These are phyloP conservation scores for Drosophila maculinotata DNA, from an alignment of 2,888 invertebrate species.

Conservation along the genomic window DNA sequence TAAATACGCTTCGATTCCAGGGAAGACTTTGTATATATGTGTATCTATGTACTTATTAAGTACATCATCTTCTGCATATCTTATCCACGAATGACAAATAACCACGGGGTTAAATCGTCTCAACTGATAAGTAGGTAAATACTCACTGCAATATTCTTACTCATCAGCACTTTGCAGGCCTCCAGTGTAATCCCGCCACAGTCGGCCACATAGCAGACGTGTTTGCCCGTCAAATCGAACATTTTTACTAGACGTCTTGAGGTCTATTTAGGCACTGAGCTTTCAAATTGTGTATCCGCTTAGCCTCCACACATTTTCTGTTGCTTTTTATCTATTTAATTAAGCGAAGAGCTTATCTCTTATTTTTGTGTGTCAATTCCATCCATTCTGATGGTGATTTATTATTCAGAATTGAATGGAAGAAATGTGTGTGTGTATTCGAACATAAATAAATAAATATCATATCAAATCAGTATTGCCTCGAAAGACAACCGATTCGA, in stretches of 20 bases:
- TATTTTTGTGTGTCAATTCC: constrained; percentile 32
- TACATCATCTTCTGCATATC: not conserved
- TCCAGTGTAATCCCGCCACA: constrained; percentile 81
- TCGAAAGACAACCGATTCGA: too few relatives aligned
- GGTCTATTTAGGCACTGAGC: constrained; percentile 41
- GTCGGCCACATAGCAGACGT: constrained; percentile 80
- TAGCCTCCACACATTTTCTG: not conserved
- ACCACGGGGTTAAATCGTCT: not conserved
- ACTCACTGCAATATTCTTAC: constrained; percentile 76
- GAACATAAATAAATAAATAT: too few relatives aligned
- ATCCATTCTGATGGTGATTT: constrained; percentile 11
- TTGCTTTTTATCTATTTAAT: constrained; percentile 57
- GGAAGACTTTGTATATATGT: too few relatives aligned
- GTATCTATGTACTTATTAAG: too few relatives aligned
- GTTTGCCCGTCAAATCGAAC: constrained; percentile 73
- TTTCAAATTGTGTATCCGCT: constrained; percentile 7
- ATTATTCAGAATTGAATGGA: constrained; percentile 13
- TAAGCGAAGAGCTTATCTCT: constrained; percentile 54
- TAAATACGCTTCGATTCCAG: too few relatives aligned
- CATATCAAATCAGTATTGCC: too few relatives aligned
- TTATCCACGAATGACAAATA: not conserved
- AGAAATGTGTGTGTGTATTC: too few relatives aligned
- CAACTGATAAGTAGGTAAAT: not conserved
- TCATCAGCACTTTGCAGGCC: constrained; percentile 75
- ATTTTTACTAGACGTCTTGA: constrained; percentile 40